Conservation (phyloP, 2,113 vertebrate species). For the Tor tambroides region DNA sequence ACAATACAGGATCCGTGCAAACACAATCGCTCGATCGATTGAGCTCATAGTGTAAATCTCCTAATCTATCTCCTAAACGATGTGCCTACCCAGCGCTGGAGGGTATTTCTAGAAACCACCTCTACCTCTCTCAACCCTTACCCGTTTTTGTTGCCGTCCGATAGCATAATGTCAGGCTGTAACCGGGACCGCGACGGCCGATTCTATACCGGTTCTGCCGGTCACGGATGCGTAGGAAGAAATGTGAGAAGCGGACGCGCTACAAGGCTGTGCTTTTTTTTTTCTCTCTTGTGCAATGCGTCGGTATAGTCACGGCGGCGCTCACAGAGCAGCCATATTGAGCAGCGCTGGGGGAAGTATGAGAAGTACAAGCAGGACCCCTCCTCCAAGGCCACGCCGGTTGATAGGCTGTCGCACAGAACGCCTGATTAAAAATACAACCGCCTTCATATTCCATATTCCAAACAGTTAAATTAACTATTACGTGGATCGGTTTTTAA, state of each 20-base stretch:
- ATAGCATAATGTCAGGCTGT: slow-evolving; percentile 75
- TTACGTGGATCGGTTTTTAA: not conserved
- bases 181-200: slow-evolving; percentile 50
- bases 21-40: not conserved
- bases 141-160: slow-evolving; percentile 83
- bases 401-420: slow-evolving; percentile 53
- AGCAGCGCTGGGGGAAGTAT: slow-evolving; percentile 61
- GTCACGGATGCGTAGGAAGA: slow-evolving; percentile 46
- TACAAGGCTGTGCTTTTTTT: slow-evolving; percentile 43
- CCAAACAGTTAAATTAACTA: not conserved
- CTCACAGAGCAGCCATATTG: slow-evolving; percentile 80
- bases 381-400: slow-evolving; percentile 56
- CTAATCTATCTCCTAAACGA: not conserved
- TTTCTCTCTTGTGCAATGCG: slow-evolving; percentile 69
- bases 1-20: not conserved
- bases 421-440: slow-evolving; percentile 69
- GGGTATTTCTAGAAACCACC: slow-evolving; percentile 55
- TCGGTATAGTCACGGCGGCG: slow-evolving; percentile 75
- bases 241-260: slow-evolving; percentile 54
- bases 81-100: not conserved
- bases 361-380: slow-evolving; percentile 42
- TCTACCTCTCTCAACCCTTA: slow-evolving; percentile 66
- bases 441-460: not conserved
- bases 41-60: not conserved
- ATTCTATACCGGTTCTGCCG: slow-evolving; percentile 38